Evolutionary conservation across 2,113 vertebrate genomes (phyloP).

Genomic region (Carettochelys insculpta): DNA sequence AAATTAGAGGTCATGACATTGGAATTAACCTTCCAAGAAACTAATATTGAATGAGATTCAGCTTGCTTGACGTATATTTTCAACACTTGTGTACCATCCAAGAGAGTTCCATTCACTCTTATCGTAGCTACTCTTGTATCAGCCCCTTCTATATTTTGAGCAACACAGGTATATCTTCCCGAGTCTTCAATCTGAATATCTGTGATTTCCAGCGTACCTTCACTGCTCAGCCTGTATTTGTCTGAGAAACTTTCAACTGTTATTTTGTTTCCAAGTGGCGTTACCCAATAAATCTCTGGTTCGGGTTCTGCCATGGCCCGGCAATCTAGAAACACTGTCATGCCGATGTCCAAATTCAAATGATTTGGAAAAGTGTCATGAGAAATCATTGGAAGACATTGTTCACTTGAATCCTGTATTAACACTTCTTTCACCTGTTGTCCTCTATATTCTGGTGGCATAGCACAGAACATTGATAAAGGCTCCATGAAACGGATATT

Average conservation of each 20-base stretch:
- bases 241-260: conserved; percentile 87
- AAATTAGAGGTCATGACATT: conserved; percentile 94
- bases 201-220: conserved; percentile 91
- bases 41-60: conserved; percentile 92
- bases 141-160: conserved; percentile 92
- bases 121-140: conserved; percentile 92
- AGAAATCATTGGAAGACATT: conserved; percentile 95
- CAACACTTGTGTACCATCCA: conserved; percentile 91
- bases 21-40: conserved; percentile 96
- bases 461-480: conserved; percentile 92
- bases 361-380: conserved; percentile 90
- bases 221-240: conserved; percentile 88
- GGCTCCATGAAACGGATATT: conserved; percentile 97
- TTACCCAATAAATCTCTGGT: conserved; percentile 98
- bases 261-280: conserved; percentile 92
- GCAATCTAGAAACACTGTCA: conserved; percentile 89
- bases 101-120: conserved; percentile 91
- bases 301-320: conserved; percentile 95
- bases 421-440: conserved; percentile 90
- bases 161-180: conserved; percentile 94
- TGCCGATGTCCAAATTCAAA: conserved; percentile 87
- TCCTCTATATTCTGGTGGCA: conserved; percentile 88
- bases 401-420: conserved; percentile 83
- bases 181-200: conserved; percentile 91
- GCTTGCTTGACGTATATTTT: conserved; percentile 94